Evolutionary conservation across 53 echinoderm and acorn worm genomes (phyloP).

Genomic region (Echinometra lucunter): DNA sequence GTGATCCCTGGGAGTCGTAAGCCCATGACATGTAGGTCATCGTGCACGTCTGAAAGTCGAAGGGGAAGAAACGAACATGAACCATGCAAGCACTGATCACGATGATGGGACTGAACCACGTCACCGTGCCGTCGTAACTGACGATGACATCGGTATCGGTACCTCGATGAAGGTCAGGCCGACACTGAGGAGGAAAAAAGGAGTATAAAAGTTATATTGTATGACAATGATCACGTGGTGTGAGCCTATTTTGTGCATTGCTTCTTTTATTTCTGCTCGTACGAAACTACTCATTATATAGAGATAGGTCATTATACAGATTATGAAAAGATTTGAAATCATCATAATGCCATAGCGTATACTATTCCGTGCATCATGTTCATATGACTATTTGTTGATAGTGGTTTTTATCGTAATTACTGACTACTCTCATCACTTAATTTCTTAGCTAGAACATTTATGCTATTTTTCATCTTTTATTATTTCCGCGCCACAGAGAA

Average conservation of each 20-base stretch:
- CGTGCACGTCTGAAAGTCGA: slow-evolving; percentile 76
- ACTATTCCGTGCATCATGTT: too few relatives aligned
- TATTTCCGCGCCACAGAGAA: too few relatives aligned
- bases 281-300: neutral
- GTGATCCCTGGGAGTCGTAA: slow-evolving; percentile 36
- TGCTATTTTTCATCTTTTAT: too few relatives aligned
- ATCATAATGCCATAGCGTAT: too few relatives aligned
- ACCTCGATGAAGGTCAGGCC: slow-evolving; percentile 67
- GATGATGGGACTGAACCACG: slow-evolving; percentile 75
- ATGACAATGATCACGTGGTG: neutral
- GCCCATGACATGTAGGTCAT: slow-evolving; percentile 77
- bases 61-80: slow-evolving; percentile 75
- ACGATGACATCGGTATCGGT: slow-evolving; percentile 65
- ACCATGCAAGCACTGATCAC: slow-evolving; percentile 74
- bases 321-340: too few relatives aligned
- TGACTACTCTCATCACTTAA: too few relatives aligned
- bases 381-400: too few relatives aligned
- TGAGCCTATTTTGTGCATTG: neutral
- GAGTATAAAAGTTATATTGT: neutral
- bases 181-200: slow-evolving; percentile 72
- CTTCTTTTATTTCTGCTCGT: neutral
- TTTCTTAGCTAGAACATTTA: too few relatives aligned
- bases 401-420: too few relatives aligned
- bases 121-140: slow-evolving; percentile 60
- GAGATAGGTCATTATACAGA: too few relatives aligned